These are phyloP conservation scores for Cercopithecus mona DNA, from an alignment of 2,113 vertebrate species.

Conservation along the genomic window DNA sequence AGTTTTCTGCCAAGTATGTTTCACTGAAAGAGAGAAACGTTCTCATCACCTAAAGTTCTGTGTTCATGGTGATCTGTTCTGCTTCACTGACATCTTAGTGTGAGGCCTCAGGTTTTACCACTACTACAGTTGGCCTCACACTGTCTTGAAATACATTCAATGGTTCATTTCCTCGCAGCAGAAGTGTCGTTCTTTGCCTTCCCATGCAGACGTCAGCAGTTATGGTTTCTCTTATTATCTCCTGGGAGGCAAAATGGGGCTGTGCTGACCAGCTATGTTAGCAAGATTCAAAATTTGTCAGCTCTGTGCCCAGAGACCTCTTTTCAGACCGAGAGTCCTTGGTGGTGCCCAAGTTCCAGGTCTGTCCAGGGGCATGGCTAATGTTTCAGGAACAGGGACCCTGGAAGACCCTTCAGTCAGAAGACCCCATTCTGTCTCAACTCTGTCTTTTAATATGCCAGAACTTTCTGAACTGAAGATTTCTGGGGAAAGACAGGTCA, in stretches of 20 bases:
- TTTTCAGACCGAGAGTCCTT: neutral
- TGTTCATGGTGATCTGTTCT: neutral
- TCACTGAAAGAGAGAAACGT: neutral
- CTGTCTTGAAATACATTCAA: neutral
- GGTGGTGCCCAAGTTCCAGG: no score
- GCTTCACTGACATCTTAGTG: neutral
- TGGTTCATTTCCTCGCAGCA: neutral
- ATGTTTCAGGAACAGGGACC: neutral
- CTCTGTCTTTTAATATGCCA: neutral
- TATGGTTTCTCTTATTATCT: neutral
- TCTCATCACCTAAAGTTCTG: neutral
- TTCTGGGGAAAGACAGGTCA: neutral
- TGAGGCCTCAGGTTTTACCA: neutral
- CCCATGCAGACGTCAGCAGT: neutral
- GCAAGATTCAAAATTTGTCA: neutral
- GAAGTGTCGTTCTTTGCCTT: neutral
- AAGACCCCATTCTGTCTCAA: neutral
- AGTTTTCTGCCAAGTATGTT: neutral
- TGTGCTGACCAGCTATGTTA: neutral
- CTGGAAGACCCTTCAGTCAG: neutral
- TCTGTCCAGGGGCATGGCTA: accelerated
- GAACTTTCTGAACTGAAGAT: neutral
- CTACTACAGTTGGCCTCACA: neutral
- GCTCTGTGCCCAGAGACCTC: neutral
- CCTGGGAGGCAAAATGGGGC: neutral